Percentiles rank a stretch among this genome's conserved stretches.
Evolutionary conservation across 2,113 vertebrate genomes (phyloP).

Genomic region (Colaptes auratus): DNA sequence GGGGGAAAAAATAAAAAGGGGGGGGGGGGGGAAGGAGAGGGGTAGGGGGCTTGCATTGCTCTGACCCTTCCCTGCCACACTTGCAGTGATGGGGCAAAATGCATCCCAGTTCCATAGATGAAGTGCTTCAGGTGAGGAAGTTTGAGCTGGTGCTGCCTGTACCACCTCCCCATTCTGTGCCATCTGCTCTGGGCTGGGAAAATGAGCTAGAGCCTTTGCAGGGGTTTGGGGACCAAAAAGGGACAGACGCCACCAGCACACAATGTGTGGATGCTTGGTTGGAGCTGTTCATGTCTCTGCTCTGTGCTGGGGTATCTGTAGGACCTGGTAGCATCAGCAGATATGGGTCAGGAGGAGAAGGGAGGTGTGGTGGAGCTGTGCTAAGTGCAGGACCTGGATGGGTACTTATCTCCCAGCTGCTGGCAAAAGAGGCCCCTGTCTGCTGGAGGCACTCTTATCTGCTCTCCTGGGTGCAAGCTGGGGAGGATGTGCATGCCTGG

Average conservation of each 20-base stretch:
- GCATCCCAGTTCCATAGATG: neutral
- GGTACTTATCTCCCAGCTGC: neutral
- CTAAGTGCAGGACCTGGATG: neutral
- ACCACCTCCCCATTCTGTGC: accelerated
- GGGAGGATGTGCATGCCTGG: accelerated
- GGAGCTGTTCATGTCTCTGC: accelerated
- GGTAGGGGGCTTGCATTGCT: no score
- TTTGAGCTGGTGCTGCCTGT: neutral
- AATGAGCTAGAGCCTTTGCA: neutral
- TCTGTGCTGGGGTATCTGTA: accelerated
- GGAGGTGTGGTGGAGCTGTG: neutral
- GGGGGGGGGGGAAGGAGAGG: no score
- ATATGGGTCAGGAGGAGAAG: accelerated
- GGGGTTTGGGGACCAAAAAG: neutral
- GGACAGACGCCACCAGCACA: neutral
- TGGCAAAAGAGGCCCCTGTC: constrained; percentile 19
- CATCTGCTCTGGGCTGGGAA: neutral
- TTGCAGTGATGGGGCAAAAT: neutral
- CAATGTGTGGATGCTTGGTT: accelerated
- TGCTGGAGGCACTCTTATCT: neutral
- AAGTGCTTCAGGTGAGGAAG: accelerated
- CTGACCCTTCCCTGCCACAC: accelerated
- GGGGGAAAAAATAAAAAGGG: neutral
- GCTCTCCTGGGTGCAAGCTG: neutral
- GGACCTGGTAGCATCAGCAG: accelerated